Evolutionary conservation across 2,888 invertebrate genomes (phyloP).

Genomic region (Ectemnius lituratus): DNA sequence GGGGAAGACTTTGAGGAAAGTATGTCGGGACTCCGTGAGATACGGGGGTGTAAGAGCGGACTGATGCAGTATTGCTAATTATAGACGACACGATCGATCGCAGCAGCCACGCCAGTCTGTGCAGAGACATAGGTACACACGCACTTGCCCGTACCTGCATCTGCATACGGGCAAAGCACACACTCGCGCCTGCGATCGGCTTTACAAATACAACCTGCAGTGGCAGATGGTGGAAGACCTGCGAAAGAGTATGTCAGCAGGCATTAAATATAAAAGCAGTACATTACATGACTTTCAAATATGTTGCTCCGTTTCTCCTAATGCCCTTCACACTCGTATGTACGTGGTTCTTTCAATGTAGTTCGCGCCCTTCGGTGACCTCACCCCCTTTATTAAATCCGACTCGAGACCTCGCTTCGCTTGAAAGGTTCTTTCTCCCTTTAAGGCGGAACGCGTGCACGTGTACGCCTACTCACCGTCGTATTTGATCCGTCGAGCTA

Average conservation of each 20-base stretch:
- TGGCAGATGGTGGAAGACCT: neutral
- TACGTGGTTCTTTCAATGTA: too few relatives aligned
- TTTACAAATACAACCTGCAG: neutral
- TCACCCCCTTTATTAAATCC: too few relatives aligned
- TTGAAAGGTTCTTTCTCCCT: too few relatives aligned
- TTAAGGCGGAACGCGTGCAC: too few relatives aligned
- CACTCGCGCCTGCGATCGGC: neutral
- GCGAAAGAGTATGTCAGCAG: neutral
- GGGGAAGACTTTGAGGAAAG: conserved; percentile 9
- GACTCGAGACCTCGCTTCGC: too few relatives aligned
- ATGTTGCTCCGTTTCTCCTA: neutral
- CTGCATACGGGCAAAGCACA: neutral
- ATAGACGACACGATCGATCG: conserved; percentile 53
- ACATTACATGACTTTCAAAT: neutral
- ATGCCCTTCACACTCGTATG: neutral
- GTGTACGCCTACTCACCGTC: too few relatives aligned
- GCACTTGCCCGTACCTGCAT: conserved; percentile 2
- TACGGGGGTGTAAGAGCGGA: conserved; percentile 41
- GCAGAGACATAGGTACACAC: conserved; percentile 7
- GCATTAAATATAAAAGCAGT: neutral
- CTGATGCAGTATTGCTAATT: conserved; percentile 51
- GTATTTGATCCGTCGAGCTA: too few relatives aligned
- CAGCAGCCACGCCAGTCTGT: conserved; percentile 19
- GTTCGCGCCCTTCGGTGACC: too few relatives aligned
- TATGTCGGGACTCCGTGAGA: conserved; percentile 34